phyloP scores from a whole-genome alignment of 2,797 vertebrate species.

The Pseudochirops cupreus region DNA sequence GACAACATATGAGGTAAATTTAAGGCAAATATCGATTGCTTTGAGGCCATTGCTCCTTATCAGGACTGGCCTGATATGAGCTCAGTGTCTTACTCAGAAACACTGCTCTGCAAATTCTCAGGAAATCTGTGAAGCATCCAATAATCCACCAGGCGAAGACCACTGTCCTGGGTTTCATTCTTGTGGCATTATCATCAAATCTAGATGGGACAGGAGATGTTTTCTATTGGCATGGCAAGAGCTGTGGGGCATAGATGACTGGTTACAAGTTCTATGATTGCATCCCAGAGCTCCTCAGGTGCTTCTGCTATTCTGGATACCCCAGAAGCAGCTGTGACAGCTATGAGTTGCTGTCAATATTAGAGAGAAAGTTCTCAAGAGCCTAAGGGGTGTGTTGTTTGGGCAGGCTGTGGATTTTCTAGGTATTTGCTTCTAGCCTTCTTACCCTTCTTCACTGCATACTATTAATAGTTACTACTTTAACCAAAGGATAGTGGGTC shows the following conservation, averaged over 20 bases:
- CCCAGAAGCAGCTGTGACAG: neutral
- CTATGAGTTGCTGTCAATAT: neutral
- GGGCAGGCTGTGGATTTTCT: neutral
- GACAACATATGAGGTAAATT: neutral
- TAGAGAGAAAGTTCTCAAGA: neutral
- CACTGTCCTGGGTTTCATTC: neutral
- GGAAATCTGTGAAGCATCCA: neutral
- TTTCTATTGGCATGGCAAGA: neutral
- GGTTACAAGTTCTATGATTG: neutral
- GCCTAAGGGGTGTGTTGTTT: neutral
- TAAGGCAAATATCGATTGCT: neutral
- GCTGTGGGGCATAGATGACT: neutral
- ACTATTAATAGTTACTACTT: neutral
- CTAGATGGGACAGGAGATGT: neutral
- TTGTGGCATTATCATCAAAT: neutral
- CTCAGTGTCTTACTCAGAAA: neutral
- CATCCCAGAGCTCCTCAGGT: neutral
- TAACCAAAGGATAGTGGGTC: neutral
- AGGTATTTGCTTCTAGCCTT: neutral
- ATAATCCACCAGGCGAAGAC: neutral
- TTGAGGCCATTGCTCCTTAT: neutral
- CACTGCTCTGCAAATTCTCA: neutral
- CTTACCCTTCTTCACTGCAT: neutral
- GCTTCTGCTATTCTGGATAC: neutral
- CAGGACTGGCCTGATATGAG: neutral